Percentiles rank a stretch among this genome's conserved stretches.
These are phyloP conservation scores for Pollenia amentaria DNA, from an alignment of 2,888 invertebrate genomes.

Conservation along the genomic window DNA sequence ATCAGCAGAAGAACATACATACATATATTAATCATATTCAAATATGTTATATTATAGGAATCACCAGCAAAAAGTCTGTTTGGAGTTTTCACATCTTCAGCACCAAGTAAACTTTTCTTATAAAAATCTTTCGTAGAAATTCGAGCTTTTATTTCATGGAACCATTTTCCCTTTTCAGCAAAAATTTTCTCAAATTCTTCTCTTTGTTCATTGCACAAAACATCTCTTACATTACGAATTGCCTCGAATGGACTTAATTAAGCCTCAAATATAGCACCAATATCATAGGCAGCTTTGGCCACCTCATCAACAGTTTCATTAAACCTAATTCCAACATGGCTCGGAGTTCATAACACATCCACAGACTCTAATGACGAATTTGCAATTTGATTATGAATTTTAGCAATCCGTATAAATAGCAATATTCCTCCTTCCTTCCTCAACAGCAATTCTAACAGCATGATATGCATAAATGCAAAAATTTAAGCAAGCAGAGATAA, in stretches of 20 bases:
- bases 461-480: conserved; percentile 14
- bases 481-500: conserved; percentile 34
- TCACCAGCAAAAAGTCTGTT: conserved; percentile 5
- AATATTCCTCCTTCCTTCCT: background rate
- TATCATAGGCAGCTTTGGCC: conserved; percentile 27
- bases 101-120: background rate
- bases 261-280: conserved; percentile 2
- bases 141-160: background rate
- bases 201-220: background rate
- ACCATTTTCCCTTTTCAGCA: conserved; percentile 9
- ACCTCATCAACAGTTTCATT: conserved; percentile 31
- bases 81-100: background rate
- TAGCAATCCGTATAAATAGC: conserved; percentile 18
- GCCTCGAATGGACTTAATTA: background rate
- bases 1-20: too few relatives aligned
- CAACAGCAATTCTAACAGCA: conserved; percentile 26
- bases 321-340: conserved; percentile 4
- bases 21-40: background rate
- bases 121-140: background rate
- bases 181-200: background rate
- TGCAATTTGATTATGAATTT: conserved; percentile 20
- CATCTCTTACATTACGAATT: background rate
- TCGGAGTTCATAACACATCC: conserved; percentile 10
- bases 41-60: background rate
- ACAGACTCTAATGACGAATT: background rate